phyloP scores from a whole-genome alignment of 2,888 invertebrate species.

The Aporophyla lueneburgensis region DNA sequence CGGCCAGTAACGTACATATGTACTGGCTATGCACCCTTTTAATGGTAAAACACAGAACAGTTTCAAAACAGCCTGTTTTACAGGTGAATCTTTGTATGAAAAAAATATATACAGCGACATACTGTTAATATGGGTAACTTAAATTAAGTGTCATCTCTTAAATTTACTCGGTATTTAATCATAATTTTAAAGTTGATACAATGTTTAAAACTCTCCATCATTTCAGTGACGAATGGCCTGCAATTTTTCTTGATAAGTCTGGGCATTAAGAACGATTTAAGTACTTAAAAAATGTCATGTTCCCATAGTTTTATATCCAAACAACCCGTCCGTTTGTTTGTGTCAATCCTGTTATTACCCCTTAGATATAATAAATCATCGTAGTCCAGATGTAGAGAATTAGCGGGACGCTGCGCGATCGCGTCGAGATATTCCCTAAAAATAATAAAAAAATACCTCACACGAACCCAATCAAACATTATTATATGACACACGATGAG shows the following conservation, averaged over 20 bases:
- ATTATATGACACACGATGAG: conserved; percentile 89
- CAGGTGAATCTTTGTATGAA: not conserved
- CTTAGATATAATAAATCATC: conserved; percentile 82
- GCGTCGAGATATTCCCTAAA: conserved; percentile 81
- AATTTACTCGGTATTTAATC: conserved; percentile 6
- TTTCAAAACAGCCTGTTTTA: not conserved
- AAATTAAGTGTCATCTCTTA: conserved; percentile 1
- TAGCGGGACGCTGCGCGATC: conserved; percentile 79
- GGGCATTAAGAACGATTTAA: conserved; percentile 8
- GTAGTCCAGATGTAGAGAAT: conserved; percentile 82
- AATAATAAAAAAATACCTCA: conserved; percentile 90
- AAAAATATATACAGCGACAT: not conserved
- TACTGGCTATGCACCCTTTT: not conserved
- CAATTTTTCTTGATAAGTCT: not conserved
- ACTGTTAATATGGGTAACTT: not conserved
- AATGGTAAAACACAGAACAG: not conserved
- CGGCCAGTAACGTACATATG: no score
- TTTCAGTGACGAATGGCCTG: conserved; percentile 5
- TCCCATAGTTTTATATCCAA: conserved; percentile 45
- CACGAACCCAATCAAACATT: conserved; percentile 88
- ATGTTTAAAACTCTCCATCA: conserved; percentile 1
- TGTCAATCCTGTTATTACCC: conserved; percentile 78
- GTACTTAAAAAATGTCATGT: conserved; percentile 15
- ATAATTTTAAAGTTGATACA: conserved; percentile 1
- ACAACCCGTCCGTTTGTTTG: conserved; percentile 52